Evolutionary conservation across 2,113 vertebrate genomes (phyloP), one percentile per base, ranked within the genome.

Genomic region (Oncorhynchus kisutch): DNA sequence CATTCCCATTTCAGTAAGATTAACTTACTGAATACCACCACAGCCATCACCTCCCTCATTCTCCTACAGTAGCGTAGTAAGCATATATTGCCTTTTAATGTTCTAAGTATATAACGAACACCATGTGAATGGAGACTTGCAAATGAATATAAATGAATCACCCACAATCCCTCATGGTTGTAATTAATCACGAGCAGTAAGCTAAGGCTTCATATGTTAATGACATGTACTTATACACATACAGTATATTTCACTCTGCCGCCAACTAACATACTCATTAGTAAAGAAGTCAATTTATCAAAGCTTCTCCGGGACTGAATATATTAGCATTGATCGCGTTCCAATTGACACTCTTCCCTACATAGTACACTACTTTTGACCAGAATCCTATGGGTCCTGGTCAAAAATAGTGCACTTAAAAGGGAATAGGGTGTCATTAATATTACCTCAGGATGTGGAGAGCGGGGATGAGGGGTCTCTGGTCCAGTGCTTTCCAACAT

Each of bases 141-240:
- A 87, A 84, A 88, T 90, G 0, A 86, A 83, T 84, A 82, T 78
- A 80, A 79, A 82, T 76, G 51, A 84, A 89, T 89, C 82, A 84
- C 74, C 82, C 74, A 77, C 70, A 76, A 76, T 78, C 73, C 78
- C 54, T 76, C 34, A 51, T 80, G 76, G 31, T 72, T 71, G 18
- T 78, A 67, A 83, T 87, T 82, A 85, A 80, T 88, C 80, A 82
- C 82, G 75, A 67, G 65, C 59, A 85, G 84, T 75, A 69, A 84
- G 78, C 81, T 69, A 69, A 22, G 9, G 51, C 76, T 69, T 39
- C 48, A 16, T 45, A 51, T 48, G 68, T 82, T 73, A 74, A 57
- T 71, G 64, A 31, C 59, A 82, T 85, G 31, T 62, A 67, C 74
- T 76, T 73, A 80, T 75, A 83, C 80, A 73, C 0, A 49, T 75